phyloP scores from a whole-genome alignment of 2,888 invertebrate species.

The Iphiclides podalirius region DNA sequence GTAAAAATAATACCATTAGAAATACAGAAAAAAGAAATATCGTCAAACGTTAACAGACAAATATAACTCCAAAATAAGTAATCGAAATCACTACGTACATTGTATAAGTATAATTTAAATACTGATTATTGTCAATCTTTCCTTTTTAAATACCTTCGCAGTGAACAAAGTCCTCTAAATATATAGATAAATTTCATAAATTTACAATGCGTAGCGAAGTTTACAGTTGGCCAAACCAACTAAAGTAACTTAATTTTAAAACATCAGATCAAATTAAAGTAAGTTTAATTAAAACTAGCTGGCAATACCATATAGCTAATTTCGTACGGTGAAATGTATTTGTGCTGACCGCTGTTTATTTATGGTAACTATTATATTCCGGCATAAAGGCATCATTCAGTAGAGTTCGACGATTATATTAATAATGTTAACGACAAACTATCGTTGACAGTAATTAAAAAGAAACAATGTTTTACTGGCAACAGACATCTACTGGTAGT shows the following conservation, averaged over 20 bases:
- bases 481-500: neutral
- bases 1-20: slow-evolving; percentile 70
- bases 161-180: slow-evolving; percentile 36
- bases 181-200: slow-evolving; percentile 36
- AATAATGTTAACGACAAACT: too few species aligned
- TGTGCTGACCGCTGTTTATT: slow-evolving; percentile 46
- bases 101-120: slow-evolving; percentile 61
- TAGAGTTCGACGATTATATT: slow-evolving; percentile 9
- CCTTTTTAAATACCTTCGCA: slow-evolving; percentile 58
- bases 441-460: neutral
- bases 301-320: slow-evolving; percentile 32
- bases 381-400: slow-evolving; percentile 21
- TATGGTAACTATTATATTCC: slow-evolving; percentile 37
- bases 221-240: slow-evolving; percentile 34
- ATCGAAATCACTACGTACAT: slow-evolving; percentile 44
- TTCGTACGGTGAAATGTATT: slow-evolving; percentile 49
- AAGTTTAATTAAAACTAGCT: slow-evolving; percentile 35
- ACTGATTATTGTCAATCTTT: slow-evolving; percentile 72
- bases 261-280: slow-evolving; percentile 49
- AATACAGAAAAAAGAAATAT: slow-evolving; percentile 52
- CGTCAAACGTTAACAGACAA: slow-evolving; percentile 70
- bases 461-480: neutral
- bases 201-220: slow-evolving; percentile 36
- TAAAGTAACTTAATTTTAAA: slow-evolving; percentile 33
- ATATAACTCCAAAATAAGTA: slow-evolving; percentile 68